These are phyloP conservation scores for Natator depressus DNA, from an alignment of 2,113 vertebrate genomes.

Conservation along the genomic window DNA sequence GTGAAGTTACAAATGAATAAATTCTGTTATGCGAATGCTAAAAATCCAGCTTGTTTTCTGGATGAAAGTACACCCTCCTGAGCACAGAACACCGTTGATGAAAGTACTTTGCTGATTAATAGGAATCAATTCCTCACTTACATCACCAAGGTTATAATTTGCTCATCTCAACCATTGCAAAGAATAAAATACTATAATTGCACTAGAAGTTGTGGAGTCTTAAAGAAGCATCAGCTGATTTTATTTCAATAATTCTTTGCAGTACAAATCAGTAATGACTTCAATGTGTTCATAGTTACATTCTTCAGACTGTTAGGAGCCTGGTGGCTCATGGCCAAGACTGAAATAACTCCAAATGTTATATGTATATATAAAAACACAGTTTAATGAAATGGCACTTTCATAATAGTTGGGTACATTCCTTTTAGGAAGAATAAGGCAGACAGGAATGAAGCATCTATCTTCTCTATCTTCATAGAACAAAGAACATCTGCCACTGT, in stretches of 20 bases:
- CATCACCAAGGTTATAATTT: not conserved
- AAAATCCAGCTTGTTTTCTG: not conserved
- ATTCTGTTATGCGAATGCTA: not conserved
- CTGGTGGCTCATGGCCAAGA: not conserved
- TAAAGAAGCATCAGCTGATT: not conserved
- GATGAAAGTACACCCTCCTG: not conserved
- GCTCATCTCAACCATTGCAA: not conserved
- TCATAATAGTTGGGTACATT: not conserved
- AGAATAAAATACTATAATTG: not conserved
- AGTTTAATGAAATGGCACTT: not conserved
- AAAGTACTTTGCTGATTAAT: conserved; percentile 25
- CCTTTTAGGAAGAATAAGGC: not conserved
- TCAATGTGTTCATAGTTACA: not conserved
- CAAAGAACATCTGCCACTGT: not conserved
- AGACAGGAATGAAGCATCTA: not conserved
- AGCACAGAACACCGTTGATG: not conserved
- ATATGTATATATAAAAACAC: not conserved
- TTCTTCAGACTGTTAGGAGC: not conserved
- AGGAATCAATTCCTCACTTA: not conserved
- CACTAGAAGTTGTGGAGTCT: not conserved
- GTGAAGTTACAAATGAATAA: not conserved
- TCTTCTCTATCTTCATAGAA: not conserved
- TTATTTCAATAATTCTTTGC: not conserved
- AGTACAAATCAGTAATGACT: not conserved
- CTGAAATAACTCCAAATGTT: not conserved